These are phyloP conservation scores for Phymorhynchus buccinoides DNA, from an alignment of 1,140 invertebrate species.

Conservation along the genomic window DNA sequence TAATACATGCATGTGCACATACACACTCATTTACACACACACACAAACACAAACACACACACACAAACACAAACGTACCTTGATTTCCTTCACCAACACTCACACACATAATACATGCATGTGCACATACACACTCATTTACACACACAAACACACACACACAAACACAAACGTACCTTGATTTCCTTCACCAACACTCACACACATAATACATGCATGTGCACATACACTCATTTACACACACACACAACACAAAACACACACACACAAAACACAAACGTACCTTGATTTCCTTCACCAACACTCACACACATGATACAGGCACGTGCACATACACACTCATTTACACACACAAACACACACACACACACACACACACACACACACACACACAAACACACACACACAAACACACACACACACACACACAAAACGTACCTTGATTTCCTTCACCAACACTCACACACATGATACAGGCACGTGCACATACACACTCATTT, in stretches of 20 bases:
- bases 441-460: slow-evolving; percentile 86
- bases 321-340: not conserved
- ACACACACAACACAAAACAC: not conserved
- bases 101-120: slow-evolving; percentile 5
- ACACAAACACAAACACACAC: not conserved
- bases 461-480: too few relatives aligned
- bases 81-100: too few relatives aligned
- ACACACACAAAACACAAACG: slow-evolving; percentile 14
- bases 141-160: not conserved
- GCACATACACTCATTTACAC: not conserved
- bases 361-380: not conserved
- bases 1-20: not conserved
- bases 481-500: too few relatives aligned
- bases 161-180: slow-evolving; percentile 11
- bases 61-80: not conserved
- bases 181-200: too few relatives aligned
- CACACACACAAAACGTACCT: slow-evolving; percentile 75
- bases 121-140: not conserved
- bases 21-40: slow-evolving; percentile 3
- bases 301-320: not conserved
- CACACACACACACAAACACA: not conserved
- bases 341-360: not conserved
- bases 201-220: not conserved
- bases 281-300: not conserved
- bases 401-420: not conserved